Percentiles rank a stretch among this genome's conserved stretches.
Conservation (phyloP, 2,888 invertebrate genomes). For the Anagyrus pseudococci region DNA sequence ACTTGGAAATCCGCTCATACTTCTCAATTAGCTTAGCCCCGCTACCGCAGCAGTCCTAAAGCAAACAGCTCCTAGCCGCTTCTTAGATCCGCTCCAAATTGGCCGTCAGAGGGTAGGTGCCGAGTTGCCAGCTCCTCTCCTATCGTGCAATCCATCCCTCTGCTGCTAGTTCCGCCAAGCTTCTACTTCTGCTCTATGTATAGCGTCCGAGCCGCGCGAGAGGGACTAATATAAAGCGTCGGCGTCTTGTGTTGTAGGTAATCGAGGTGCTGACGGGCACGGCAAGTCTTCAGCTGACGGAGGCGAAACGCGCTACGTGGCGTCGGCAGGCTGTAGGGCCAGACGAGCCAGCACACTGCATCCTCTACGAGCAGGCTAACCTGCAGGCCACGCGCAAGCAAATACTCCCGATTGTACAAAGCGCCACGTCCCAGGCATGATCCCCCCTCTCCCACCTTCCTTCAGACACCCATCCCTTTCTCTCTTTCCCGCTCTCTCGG, state of each 20-base stretch:
- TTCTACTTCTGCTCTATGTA: too few relatives aligned
- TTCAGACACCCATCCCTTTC: too few relatives aligned
- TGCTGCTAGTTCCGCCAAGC: too few relatives aligned
- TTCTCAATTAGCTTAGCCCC: background rate
- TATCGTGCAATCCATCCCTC: background rate
- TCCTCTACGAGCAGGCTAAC: constrained; percentile 68
- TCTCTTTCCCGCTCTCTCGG: too few relatives aligned
- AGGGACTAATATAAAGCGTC: too few relatives aligned
- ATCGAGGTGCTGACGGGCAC: constrained; percentile 45
- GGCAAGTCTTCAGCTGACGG: constrained; percentile 46
- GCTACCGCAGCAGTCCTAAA: constrained; percentile 12
- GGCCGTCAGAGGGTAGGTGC: too few relatives aligned
- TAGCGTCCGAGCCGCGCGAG: too few relatives aligned
- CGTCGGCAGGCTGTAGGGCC: too few relatives aligned
- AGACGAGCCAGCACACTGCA: constrained; percentile 23
- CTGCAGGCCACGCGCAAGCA: constrained; percentile 72
- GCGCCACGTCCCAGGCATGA: constrained; percentile 49
- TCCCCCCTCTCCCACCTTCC: too few relatives aligned
- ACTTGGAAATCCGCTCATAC: background rate
- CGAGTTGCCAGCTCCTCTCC: constrained; percentile 3
- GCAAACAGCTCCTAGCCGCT: constrained; percentile 14
- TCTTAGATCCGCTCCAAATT: constrained; percentile 29
- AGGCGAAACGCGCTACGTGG: constrained; percentile 37
- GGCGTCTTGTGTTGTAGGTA: constrained; percentile 41
- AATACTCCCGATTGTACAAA: constrained; percentile 69